These are phyloP conservation scores for Thereuonema tuberculata DNA, from an alignment of 1,140 invertebrate species.

Conservation along the genomic window DNA sequence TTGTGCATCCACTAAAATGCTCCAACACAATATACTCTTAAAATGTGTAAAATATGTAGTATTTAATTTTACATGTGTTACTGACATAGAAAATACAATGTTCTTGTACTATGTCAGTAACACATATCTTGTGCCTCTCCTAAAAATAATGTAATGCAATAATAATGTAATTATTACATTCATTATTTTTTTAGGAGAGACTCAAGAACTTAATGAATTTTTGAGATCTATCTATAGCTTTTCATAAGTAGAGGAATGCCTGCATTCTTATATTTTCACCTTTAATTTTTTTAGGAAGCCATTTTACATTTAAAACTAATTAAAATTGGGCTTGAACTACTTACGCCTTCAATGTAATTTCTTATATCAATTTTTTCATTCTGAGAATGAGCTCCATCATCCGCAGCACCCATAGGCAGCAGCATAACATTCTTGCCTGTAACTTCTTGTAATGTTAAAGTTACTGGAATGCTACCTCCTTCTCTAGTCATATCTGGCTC, in stretches of 20 bases:
- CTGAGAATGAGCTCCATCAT: constrained; percentile 96
- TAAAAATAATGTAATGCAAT: constrained; percentile 25
- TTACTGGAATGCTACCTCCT: constrained; percentile 91
- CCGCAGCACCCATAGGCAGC: constrained; percentile 75
- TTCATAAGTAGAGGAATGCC: constrained; percentile 3
- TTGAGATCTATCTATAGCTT: constrained; percentile 5
- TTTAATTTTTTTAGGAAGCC: not conserved
- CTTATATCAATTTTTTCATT: constrained; percentile 88
- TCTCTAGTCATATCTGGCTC: constrained; percentile 90
- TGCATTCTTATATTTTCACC: not conserved
- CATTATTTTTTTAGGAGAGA: constrained; percentile 9
- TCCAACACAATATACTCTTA: too few species aligned
- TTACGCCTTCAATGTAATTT: constrained; percentile 90
- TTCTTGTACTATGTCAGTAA: too few species aligned
- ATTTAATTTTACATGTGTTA: too few species aligned
- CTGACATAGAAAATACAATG: too few species aligned
- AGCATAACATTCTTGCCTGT: constrained; percentile 87
- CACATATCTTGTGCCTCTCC: too few species aligned
- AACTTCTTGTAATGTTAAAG: constrained; percentile 73
- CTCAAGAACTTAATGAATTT: too few species aligned
- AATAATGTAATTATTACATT: constrained; percentile 7
- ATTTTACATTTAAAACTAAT: constrained; percentile 3
- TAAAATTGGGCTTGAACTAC: constrained; percentile 5
- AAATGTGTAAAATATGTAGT: too few species aligned
- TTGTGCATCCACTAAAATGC: constrained; percentile 7